phyloP scores from a whole-genome alignment of 2,888 invertebrate species.

The Cantharis rustica region DNA sequence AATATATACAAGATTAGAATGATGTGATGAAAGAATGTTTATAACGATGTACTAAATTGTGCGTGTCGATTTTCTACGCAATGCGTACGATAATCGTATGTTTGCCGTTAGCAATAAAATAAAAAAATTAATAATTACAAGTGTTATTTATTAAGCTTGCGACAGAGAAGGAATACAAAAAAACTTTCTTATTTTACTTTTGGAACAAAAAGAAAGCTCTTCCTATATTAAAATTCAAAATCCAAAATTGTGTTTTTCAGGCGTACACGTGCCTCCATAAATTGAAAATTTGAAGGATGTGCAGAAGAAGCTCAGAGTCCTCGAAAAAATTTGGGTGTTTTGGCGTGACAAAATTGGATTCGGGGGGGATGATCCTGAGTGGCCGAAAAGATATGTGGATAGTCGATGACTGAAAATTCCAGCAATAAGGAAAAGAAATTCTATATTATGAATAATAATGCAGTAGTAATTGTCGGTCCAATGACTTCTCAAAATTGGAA shows the following conservation, averaged over 20 bases:
- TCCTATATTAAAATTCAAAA: not conserved
- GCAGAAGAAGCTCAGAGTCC: too few relatives aligned
- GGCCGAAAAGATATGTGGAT: not conserved
- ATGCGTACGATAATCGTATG: conserved; percentile 1
- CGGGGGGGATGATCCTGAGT: too few relatives aligned
- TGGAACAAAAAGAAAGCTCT: not conserved
- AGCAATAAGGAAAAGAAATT: not conserved
- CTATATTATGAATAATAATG: not conserved
- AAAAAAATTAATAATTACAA: conserved; percentile 16
- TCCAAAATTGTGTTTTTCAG: not conserved
- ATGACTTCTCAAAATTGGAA: conserved; percentile 36
- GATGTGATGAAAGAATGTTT: conserved; percentile 8
- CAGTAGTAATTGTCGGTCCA: conserved; percentile 26
- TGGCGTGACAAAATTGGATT: too few relatives aligned
- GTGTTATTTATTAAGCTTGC: conserved; percentile 16
- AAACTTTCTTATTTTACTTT: conserved; percentile 11
- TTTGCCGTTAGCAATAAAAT: conserved; percentile 24
- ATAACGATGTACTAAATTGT: conserved; percentile 19
- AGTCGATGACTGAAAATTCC: not conserved
- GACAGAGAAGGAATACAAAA: not conserved
- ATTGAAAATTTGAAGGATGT: too few relatives aligned
- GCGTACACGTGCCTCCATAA: not conserved
- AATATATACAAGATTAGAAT: conserved; percentile 2
- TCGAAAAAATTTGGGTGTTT: too few relatives aligned
- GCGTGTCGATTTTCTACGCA: conserved; percentile 7